A percentile compares a stretch with the other conserved stretches of the same genome.
These are phyloP conservation scores for Trichonephila clavata DNA, from an alignment of 1,140 invertebrate genomes.

Conservation along the genomic window DNA sequence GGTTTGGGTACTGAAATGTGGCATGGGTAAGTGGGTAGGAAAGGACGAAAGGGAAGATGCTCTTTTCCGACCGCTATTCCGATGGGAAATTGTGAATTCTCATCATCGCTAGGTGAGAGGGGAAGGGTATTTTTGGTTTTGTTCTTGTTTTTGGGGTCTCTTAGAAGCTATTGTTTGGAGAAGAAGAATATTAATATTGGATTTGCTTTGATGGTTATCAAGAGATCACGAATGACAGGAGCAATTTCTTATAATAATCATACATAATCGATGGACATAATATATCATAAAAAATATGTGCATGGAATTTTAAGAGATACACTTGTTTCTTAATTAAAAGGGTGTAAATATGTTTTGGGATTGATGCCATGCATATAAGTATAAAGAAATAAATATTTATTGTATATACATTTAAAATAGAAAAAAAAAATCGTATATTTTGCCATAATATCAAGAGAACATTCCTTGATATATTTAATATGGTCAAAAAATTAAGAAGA, in stretches of 20 bases:
- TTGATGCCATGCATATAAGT: too few relatives aligned
- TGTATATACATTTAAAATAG: too few relatives aligned
- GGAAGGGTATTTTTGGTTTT: neutral
- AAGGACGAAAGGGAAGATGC: neutral
- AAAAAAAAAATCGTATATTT: too few relatives aligned
- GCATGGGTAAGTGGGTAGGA: neutral
- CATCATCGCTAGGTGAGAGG: slow-evolving; percentile 25
- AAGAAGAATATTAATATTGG: slow-evolving; percentile 29
- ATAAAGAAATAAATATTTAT: too few relatives aligned
- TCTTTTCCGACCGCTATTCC: neutral
- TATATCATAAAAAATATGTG: too few relatives aligned
- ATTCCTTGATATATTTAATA: too few relatives aligned
- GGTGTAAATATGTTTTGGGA: too few relatives aligned
- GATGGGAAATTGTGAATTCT: slow-evolving; percentile 57
- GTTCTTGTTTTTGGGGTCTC: neutral
- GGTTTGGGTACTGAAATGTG: neutral
- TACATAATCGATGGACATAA: neutral
- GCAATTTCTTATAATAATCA: neutral
- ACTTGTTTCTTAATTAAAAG: too few relatives aligned
- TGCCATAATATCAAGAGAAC: too few relatives aligned
- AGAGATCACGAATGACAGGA: neutral
- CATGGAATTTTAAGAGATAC: too few relatives aligned
- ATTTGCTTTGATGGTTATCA: neutral
- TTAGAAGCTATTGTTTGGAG: slow-evolving; percentile 9
- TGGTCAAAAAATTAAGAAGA: too few relatives aligned